Evolutionary conservation across 2,888 invertebrate species (phyloP).

Genomic region (Troides oblongomaculatus): DNA sequence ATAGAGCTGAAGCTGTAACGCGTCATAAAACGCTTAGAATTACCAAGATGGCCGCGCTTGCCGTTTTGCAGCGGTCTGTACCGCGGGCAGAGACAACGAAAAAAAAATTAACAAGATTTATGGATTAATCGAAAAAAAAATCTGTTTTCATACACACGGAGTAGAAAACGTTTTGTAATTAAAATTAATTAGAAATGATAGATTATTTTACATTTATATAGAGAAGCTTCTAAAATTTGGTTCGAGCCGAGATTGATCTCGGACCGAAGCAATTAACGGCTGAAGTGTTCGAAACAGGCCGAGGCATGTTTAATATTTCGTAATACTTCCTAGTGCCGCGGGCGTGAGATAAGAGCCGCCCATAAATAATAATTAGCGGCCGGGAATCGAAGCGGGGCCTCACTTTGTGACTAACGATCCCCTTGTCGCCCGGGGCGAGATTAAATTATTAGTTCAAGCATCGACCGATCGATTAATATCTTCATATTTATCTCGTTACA

Average conservation of each 20-base stretch:
- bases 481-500: constrained; percentile 43
- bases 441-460: constrained; percentile 61
- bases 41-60: constrained; percentile 13
- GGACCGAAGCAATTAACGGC: constrained; percentile 34
- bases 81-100: background rate
- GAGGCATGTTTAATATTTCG: constrained; percentile 40
- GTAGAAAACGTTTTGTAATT: background rate
- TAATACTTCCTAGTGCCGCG: constrained; percentile 50
- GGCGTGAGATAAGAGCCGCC: constrained; percentile 51
- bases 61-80: background rate
- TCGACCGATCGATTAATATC: constrained; percentile 57
- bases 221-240: background rate
- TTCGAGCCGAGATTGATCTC: constrained; percentile 20
- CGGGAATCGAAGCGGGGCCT: constrained; percentile 56
- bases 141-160: background rate
- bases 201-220: constrained; percentile 3
- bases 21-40: constrained; percentile 9
- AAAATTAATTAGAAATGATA: constrained; percentile 9
- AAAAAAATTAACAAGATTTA: background rate
- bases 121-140: background rate
- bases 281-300: constrained; percentile 32
- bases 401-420: constrained; percentile 57
- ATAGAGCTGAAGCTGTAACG: constrained; percentile 36
- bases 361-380: constrained; percentile 69
- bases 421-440: constrained; percentile 51